Evolutionary conservation across 1,140 invertebrate species (phyloP).

Genomic region (Marisa cornuarietis): DNA sequence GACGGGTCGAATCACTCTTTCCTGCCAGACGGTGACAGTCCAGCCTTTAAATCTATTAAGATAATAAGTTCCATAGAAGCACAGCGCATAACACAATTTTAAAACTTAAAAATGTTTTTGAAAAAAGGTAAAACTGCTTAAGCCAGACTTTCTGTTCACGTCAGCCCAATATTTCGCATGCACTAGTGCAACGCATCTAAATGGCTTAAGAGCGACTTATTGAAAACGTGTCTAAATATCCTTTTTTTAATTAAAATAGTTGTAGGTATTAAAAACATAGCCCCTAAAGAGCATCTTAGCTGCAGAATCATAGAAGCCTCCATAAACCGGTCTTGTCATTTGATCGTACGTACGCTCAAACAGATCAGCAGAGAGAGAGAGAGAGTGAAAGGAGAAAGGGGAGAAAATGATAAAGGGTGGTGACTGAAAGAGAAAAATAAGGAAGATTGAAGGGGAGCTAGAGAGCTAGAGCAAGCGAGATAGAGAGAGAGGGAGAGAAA

Average conservation of each 20-base stretch:
- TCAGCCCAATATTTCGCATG: background rate
- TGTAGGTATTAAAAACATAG: background rate
- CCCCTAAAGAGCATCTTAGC: background rate
- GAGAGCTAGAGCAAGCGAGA: constrained; percentile 5
- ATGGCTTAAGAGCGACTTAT: background rate
- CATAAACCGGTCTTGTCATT: background rate
- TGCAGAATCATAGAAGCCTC: background rate
- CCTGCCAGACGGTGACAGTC: too few relatives aligned
- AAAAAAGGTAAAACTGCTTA: too few relatives aligned
- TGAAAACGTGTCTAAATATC: background rate
- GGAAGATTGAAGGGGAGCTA: background rate
- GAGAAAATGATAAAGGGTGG: background rate
- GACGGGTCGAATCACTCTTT: too few relatives aligned
- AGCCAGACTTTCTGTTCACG: background rate
- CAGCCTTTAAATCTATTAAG: too few relatives aligned
- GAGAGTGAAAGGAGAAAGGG: too few relatives aligned
- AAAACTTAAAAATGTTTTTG: too few relatives aligned
- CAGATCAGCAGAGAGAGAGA: constrained; percentile 7
- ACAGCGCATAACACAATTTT: too few relatives aligned
- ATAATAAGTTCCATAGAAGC: too few relatives aligned
- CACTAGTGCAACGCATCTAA: too few relatives aligned
- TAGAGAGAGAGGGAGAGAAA: background rate
- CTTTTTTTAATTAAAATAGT: background rate
- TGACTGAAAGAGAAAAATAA: background rate
- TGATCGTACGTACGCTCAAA: background rate